Conservation (phyloP, 2,888 invertebrate genomes). For the Drosophila histrio region DNA sequence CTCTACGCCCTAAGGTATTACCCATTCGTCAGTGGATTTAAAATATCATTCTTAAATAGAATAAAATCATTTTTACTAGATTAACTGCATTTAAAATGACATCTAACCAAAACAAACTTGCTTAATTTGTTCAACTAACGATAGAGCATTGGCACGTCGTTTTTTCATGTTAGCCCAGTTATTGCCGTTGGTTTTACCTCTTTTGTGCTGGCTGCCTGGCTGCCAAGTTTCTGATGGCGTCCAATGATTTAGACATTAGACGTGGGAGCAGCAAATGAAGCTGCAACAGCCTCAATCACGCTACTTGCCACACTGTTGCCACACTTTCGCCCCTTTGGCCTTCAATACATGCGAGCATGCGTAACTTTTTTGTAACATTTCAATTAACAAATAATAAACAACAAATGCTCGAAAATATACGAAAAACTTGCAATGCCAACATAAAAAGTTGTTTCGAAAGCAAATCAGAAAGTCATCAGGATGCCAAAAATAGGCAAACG, state of each 20-base stretch:
- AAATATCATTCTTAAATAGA: background rate
- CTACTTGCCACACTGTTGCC: conserved; percentile 15
- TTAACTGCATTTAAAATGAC: background rate
- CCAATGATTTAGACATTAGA: conserved; percentile 60
- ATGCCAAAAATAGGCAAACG: conserved; percentile 52
- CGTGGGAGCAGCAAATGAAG: conserved; percentile 41
- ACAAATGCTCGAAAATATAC: conserved; percentile 3
- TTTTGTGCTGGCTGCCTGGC: conserved; percentile 16
- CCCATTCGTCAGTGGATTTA: rapidly evolving
- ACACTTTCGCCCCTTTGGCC: background rate
- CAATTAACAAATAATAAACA: conserved; percentile 79
- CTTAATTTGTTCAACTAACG: too few relatives aligned
- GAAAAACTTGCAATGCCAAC: conserved; percentile 29
- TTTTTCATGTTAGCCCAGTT: background rate
- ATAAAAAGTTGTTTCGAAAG: conserved; percentile 64
- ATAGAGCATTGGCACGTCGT: conserved; percentile 7
- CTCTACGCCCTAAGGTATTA: background rate
- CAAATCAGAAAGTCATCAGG: conserved; percentile 78
- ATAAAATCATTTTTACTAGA: background rate
- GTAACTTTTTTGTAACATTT: conserved; percentile 68
- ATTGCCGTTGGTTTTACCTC: conserved; percentile 20
- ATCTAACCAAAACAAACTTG: background rate
- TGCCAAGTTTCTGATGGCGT: conserved; percentile 42
- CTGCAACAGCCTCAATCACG: conserved; percentile 34
- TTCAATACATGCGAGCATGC: conserved; percentile 29